Base-by-base conservation (phyloP, 2,888 invertebrate genomes). In the Nomada lathburiana region DNA sequence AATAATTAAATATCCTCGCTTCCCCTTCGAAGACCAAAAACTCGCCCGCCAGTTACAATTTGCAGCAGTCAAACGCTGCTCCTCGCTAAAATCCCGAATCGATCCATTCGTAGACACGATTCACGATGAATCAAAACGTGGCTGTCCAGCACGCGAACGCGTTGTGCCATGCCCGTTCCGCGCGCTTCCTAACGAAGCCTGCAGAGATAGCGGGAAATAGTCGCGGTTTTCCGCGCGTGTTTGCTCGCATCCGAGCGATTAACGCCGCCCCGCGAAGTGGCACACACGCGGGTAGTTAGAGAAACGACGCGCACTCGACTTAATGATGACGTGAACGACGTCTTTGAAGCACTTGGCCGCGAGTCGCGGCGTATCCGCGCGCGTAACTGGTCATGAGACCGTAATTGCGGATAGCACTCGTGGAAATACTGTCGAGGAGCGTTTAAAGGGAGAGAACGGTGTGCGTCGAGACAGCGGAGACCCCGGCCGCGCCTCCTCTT, bases 251-350 rank as follows among this genome's bases (percentile, higher is more conserved):
- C 57, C 79, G 64, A 69, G 60, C 75, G 78, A 79, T 75, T 71
- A 79, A 79, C 69, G 29, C n/a, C 71, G 63, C 47, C 23, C 18
- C 16, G 62, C 11, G 68, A 2, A 47, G 63, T 60, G 62, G 68
- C 53, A 29, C 53, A 26, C 70, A 71, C 71, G 65, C 65, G 29
- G 59, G 55, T 75, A 82, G 79, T 75, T 76, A 52, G 70, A 42
- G 47, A 50, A 26, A n/a, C 50, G 44, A 20, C 68, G 80, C 42
- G 62, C 42, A 72, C 83, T 83, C 79, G 83, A 79, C 75, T 83
- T 82, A 83, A 82, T 78, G 83, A 82, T 55, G 75, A 82, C 82
- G 82, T 78, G 75, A 64, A 76, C 75, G 70, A 74, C 81, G 71
- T 83, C 75, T 75, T 78, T 78, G 59, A 57, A 75, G 50, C 62